Percentiles rank a stretch among this genome's conserved stretches.
Evolutionary conservation across 2,888 invertebrate species (phyloP).

Genomic region (Seira musarum): DNA sequence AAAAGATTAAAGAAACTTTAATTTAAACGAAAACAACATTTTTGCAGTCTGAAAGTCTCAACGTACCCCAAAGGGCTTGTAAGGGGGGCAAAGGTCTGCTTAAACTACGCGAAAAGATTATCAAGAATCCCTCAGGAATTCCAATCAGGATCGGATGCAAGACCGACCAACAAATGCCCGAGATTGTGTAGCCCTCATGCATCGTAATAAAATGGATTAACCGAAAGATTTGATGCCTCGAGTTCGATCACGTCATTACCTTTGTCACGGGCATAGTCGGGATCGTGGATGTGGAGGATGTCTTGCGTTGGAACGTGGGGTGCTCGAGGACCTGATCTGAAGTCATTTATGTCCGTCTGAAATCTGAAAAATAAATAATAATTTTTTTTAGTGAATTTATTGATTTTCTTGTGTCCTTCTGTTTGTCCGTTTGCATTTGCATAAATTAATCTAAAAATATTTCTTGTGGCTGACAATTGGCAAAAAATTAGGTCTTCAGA

Average conservation of each 20-base stretch:
- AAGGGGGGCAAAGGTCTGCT: slow-evolving; percentile 80
- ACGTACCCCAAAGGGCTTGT: slow-evolving; percentile 71
- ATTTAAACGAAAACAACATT: background rate
- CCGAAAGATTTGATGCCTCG: slow-evolving; percentile 43
- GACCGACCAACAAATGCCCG: slow-evolving; percentile 42
- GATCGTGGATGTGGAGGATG: slow-evolving; percentile 38
- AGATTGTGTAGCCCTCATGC: slow-evolving; percentile 44
- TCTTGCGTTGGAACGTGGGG: slow-evolving; percentile 35
- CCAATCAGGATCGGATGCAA: slow-evolving; percentile 44
- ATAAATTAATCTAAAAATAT: no score
- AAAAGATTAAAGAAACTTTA: background rate
- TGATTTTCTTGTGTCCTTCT: no score
- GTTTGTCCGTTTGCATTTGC: no score
- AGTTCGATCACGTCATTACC: slow-evolving; percentile 38
- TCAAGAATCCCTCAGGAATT: slow-evolving; percentile 51
- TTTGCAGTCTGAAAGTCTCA: background rate
- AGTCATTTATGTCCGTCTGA: slow-evolving; percentile 40
- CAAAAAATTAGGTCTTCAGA: no score
- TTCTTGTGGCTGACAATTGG: no score
- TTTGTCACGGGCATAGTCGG: slow-evolving; percentile 37
- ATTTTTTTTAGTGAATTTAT: no score
- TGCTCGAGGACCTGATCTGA: slow-evolving; percentile 36
- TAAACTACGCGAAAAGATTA: slow-evolving; percentile 84
- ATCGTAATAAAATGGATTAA: slow-evolving; percentile 52
- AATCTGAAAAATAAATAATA: no score